Base-by-base conservation (phyloP, 1,140 invertebrate species). In the Drosophila watanabei region DNA sequence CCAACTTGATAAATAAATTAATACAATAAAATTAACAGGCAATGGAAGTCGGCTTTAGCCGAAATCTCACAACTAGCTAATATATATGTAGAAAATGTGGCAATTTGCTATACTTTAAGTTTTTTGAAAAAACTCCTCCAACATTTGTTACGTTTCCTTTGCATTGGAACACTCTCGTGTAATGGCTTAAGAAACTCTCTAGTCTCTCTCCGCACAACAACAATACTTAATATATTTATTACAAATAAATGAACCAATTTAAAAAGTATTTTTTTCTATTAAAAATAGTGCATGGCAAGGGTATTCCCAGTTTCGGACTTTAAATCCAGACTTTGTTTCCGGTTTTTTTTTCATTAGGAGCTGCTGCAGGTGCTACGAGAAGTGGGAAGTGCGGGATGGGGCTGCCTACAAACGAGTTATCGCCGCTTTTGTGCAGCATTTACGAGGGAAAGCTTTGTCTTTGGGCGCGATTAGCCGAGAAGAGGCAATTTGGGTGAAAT, bases 401-500 rank as follows among this genome's bases (percentile, higher is more conserved):
- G 30, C 39, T 60, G 49, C 41, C 70, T 39, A 28, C 49, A 86
- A 86, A 86, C 85, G 65, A 87, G 72, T 61, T 61, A 46, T 70
- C 4, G 43, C 37, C 35, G 56, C 56, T 58, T 52, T 37, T 52
- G 43, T 51, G 75, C 43, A 52, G 48, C 66, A 56, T 72, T 71
- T 68, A 57, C 58, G 62, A 79, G 84, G 80, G 86, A 88, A 88
- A 88, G 85, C 86, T 83, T 75, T 83, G 70, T 66, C 68, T 86
- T 69, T 63, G 51, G 75, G 43, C 66, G 39, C 81, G 75, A 86
- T 81, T 63, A 71, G 49, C 33, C 35, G 14, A 65, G 54, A 56
- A 59, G 63, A 61, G 45, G 7, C 52, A 60, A 82, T 61, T 82
- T 69, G 45, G 73, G 87, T 77, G 86, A 89, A 89, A 87, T 80